phyloP scores from a whole-genome alignment of 2,888 invertebrate species.

The Nomada ferruginata region DNA sequence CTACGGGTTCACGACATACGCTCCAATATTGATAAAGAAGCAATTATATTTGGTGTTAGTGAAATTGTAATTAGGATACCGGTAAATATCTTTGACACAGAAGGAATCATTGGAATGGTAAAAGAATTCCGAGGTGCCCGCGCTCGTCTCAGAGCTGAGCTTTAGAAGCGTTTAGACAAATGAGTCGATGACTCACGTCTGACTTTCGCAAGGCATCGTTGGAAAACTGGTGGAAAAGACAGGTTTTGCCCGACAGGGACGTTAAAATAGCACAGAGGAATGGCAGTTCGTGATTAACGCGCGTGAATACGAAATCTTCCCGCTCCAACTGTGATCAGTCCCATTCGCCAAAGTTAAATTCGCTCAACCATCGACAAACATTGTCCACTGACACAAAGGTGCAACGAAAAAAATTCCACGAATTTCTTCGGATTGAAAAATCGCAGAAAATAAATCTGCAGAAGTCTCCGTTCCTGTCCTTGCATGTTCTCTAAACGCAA shows the following conservation, averaged over 20 bases:
- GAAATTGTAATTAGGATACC: not conserved
- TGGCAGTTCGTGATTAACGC: slow-evolving; percentile 11
- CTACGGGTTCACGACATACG: too few relatives aligned
- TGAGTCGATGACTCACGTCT: slow-evolving; percentile 30
- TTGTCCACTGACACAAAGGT: not conserved
- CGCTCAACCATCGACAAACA: not conserved
- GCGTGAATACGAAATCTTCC: not conserved
- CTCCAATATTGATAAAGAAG: too few relatives aligned
- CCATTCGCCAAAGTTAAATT: not conserved
- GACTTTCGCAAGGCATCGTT: slow-evolving; percentile 31
- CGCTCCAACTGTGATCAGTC: not conserved
- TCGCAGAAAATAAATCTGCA: not conserved
- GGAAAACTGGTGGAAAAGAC: slow-evolving; percentile 45
- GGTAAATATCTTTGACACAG: not conserved
- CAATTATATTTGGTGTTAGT: too few relatives aligned
- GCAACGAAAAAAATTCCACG: not conserved
- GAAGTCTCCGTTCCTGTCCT: not conserved
- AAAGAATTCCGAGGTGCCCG: slow-evolving; percentile 3
- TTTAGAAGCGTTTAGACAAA: slow-evolving; percentile 42
- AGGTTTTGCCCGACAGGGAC: slow-evolving; percentile 11
- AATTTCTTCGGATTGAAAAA: not conserved
- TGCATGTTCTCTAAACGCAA: not conserved
- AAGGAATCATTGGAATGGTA: not conserved
- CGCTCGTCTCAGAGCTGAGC: slow-evolving; percentile 2
- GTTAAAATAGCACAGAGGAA: slow-evolving; percentile 4